Base-by-base conservation (phyloP, 2,113 vertebrate genomes). In the Takifugu bimaculatus region DNA sequence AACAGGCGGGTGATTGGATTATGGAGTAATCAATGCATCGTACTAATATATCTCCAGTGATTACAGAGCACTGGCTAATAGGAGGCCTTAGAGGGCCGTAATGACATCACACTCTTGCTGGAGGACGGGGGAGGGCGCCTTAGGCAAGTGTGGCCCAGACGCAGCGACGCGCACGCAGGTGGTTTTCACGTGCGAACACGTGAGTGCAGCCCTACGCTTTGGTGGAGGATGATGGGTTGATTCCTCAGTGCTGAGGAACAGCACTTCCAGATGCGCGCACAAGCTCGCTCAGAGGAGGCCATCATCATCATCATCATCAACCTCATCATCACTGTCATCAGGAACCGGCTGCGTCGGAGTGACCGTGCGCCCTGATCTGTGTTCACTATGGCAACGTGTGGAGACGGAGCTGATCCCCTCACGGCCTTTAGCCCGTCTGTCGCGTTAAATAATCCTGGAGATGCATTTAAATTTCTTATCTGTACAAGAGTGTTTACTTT, bases 1-100 rank as follows among this genome's bases (percentile, higher is more conserved):
- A 89, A 74, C 50, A 82, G 79, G 83, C 86, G 85, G 60, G 82
- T 84, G 88, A 89, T 89, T 86, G 88, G 86, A 86, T 88, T 89
- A 89, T 81, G 71, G 75, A 65, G 50, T 81, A 83, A 89, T 89
- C 88, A 86, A 87, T 89, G 83, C 82, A 84, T 88, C 86, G 86
- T 84, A 65, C 86, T 89, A 86, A 86, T 87, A 88, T 85, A 88
- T 82, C 78, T 74, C 72, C 57, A 82, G 84, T 84, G 83, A 87
- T 87, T 88, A 85, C 70, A 74, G 78, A 77, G 76, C 63, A 69
- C 77, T 74, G 74, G 76, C 83, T 86, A 89, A 88, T 85, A 65
- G 80, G 71, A 79, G 77, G 72, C 81, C 74, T 82, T 65, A 61
- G 81, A 77, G 79, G 70, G 72, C 74, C 32, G 65, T 74, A 79